Evolutionary conservation across 1,140 invertebrate genomes (phyloP), one percentile per base, ranked within the genome.

Genomic region (Drosophila jambulina): DNA sequence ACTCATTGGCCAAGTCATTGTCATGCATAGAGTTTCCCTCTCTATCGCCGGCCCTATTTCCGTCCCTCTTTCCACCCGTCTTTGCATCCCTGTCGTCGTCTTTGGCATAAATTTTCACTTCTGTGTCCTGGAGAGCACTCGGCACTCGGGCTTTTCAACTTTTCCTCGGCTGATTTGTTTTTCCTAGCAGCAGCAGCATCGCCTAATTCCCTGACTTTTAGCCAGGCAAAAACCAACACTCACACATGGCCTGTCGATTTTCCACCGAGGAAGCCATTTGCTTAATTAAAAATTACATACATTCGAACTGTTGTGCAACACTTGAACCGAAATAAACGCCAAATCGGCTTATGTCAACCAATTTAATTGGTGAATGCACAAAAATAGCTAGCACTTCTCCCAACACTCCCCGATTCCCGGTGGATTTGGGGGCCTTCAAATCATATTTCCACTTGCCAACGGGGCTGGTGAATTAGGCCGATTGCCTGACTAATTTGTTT

Each of bases 341-440:
- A 78, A 86, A 86, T 80, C 82, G 61, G 82, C 82, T 85, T 85
- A 85, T 85, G 78, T 75, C 75, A 85, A 78, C 82, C 57, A 67
- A 86, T 70, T 86, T 82, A 85, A 86, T 86, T 84, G 78, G 48
- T 70, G 78, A 85, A 86, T 67, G 62, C 56, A 56, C 59, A 74
- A 78, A 83, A 83, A 56, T 67, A 70, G 42, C 40, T 67, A 36
- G 48, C 36, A 43, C 45, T 54, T 48, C 17, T 23, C 6, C 17
- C 38, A 45, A 36, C 27, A 21, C 32, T 15, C 53, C 36, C 10
- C 34, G n/a, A 59, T 61, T 19, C n/a, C 21, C 34, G 25, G 17
- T 43, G 67, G 53, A 34, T 34, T 49, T 32, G 10, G 27, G 29
- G 17, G 27, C 59, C 48, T 34, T 74, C 59, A 43, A 49, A 76